These are phyloP conservation scores for Ameiurus melas DNA, from an alignment of 2,113 vertebrate species.

Conservation along the genomic window DNA sequence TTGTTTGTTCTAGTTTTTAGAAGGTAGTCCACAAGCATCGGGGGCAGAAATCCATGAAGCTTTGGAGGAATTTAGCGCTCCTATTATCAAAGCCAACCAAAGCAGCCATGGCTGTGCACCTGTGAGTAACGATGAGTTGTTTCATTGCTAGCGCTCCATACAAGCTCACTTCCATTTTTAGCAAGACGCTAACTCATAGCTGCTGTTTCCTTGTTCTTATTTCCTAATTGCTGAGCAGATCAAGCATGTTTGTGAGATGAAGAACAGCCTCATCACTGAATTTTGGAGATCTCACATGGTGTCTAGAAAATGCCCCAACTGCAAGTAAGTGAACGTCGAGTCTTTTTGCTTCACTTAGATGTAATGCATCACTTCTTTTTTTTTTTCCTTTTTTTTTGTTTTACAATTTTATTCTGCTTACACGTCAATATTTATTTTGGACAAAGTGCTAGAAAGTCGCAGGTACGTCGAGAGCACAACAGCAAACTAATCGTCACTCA, in stretches of 20 bases:
- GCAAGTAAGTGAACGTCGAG: conserved; percentile 76
- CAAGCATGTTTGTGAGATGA: conserved; percentile 88
- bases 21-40: conserved; percentile 73
- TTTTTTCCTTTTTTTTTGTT: background rate
- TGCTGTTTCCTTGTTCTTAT: background rate
- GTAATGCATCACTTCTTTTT: background rate
- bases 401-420: background rate
- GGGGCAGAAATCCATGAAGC: conserved; percentile 79
- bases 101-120: conserved; percentile 49
- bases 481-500: conserved; percentile 85
- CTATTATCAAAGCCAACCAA: conserved; percentile 61
- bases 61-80: conserved; percentile 70
- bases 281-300: conserved; percentile 88
- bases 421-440: background rate
- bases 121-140: conserved; percentile 55
- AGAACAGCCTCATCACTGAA: conserved; percentile 73
- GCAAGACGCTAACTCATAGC: background rate
- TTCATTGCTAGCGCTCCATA: background rate
- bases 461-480: conserved; percentile 89
- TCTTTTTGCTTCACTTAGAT: background rate
- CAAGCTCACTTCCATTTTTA: background rate
- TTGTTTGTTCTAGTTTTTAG: conserved; percentile 73
- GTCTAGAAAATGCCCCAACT: conserved; percentile 83
- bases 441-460: conserved; percentile 73
- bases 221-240: conserved; percentile 69